Conservation (phyloP, 2,113 vertebrate genomes). For the Solea solea region DNA sequence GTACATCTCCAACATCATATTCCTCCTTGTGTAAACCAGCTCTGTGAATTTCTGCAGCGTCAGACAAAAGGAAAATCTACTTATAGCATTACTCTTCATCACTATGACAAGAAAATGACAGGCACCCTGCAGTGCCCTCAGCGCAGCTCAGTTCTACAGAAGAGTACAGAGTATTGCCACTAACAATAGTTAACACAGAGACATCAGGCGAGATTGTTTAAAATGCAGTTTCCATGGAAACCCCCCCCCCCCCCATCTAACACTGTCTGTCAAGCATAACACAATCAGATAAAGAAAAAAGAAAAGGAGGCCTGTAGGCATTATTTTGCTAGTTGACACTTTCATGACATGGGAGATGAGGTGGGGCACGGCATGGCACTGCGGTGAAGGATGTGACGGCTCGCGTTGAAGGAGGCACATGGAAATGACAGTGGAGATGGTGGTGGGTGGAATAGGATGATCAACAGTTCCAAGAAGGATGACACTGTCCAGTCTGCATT, state of each 20-base stretch:
- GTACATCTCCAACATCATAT: no score
- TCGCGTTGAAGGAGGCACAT: conserved; percentile 22
- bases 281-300: conserved; percentile 55
- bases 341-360: conserved; percentile 19
- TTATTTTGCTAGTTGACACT: conserved; percentile 39
- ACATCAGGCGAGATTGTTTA: conserved; percentile 61
- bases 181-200: conserved; percentile 59
- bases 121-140: conserved; percentile 25
- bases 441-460: conserved; percentile 13
- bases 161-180: conserved; percentile 24
- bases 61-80: background rate
- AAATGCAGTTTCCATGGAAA: conserved; percentile 77
- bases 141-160: conserved; percentile 7
- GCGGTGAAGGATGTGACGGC: conserved; percentile 45
- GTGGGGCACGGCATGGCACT: conserved; percentile 36
- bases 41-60: background rate
- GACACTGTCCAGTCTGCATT: background rate
- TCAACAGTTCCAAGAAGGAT: conserved; percentile 11
- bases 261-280: conserved; percentile 62
- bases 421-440: conserved; percentile 32
- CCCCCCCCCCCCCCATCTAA: conserved; percentile 63
- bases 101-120: conserved; percentile 56
- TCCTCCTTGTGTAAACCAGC: no score
- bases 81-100: conserved; percentile 11
- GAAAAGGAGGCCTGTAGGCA: conserved; percentile 30